A percentile compares a stretch with the other conserved stretches of the same genome.
phyloP scores from a whole-genome alignment of 2,113 vertebrate genomes.

The Planiliza haematocheilus region DNA sequence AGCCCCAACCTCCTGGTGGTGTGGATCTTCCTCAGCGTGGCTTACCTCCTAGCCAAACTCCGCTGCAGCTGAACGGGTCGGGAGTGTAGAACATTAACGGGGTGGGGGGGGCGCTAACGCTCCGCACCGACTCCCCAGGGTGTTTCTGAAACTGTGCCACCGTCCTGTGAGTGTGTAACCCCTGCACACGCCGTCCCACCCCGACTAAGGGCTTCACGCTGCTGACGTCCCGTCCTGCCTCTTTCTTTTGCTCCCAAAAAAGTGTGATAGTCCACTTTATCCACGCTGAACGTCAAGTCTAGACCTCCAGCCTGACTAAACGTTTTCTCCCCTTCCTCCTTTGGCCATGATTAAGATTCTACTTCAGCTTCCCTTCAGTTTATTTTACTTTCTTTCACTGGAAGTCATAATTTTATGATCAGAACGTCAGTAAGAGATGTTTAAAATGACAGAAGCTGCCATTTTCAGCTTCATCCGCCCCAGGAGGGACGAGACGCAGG shows the following conservation, averaged over 20 bases:
- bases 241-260: too few relatives aligned
- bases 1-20: constrained; percentile 98
- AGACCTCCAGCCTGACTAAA: too few relatives aligned
- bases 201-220: constrained; percentile 41
- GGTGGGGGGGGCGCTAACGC: not conserved
- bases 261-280: too few relatives aligned
- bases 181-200: constrained; percentile 35
- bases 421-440: too few relatives aligned
- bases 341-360: not conserved
- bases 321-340: not conserved
- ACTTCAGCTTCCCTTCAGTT: too few relatives aligned
- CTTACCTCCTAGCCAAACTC: constrained; percentile 94
- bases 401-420: too few relatives aligned
- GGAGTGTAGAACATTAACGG: not conserved
- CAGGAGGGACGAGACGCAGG: too few relatives aligned
- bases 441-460: too few relatives aligned
- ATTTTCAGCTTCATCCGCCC: too few relatives aligned
- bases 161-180: constrained; percentile 51
- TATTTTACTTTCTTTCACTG: too few relatives aligned
- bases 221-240: not conserved
- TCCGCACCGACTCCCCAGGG: not conserved
- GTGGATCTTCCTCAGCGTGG: constrained; percentile 97
- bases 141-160: constrained; percentile 50
- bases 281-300: too few relatives aligned
- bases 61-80: constrained; percentile 91